Conservation (phyloP, 2,797 vertebrate species). For the Acridotheres tristis region DNA sequence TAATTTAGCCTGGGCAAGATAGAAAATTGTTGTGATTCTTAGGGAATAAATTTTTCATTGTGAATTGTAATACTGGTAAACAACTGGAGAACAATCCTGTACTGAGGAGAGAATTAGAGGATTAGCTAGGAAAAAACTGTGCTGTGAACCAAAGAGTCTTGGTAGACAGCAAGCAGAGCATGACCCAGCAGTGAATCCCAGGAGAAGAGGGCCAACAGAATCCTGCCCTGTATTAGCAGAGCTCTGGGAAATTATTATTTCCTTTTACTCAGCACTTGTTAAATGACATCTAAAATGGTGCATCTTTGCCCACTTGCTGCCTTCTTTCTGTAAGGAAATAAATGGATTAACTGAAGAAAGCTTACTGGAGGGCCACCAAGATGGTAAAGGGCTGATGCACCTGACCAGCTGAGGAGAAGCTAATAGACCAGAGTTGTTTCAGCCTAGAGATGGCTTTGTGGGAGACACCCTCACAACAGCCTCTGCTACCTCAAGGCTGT, state of each 20-base stretch:
- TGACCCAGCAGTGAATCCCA: neutral
- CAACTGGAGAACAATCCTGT: neutral
- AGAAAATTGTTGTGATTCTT: neutral
- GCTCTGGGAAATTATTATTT: neutral
- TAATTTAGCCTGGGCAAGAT: neutral
- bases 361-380: neutral
- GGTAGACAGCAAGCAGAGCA: neutral
- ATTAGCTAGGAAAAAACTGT: neutral
- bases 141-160: neutral
- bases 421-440: neutral
- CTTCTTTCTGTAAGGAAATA: neutral
- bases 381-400: neutral
- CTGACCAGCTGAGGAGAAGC: neutral
- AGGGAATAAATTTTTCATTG: neutral
- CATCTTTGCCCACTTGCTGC: fast-evolving
- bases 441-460: neutral
- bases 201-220: neutral
- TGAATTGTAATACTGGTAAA: neutral
- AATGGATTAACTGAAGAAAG: neutral
- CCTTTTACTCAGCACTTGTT: neutral
- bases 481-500: neutral
- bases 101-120: neutral
- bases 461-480: neutral
- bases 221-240: neutral
- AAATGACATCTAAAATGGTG: neutral